Evolutionary conservation across 2,888 invertebrate genomes (phyloP).

Genomic region (Mesochorus sp.): DNA sequence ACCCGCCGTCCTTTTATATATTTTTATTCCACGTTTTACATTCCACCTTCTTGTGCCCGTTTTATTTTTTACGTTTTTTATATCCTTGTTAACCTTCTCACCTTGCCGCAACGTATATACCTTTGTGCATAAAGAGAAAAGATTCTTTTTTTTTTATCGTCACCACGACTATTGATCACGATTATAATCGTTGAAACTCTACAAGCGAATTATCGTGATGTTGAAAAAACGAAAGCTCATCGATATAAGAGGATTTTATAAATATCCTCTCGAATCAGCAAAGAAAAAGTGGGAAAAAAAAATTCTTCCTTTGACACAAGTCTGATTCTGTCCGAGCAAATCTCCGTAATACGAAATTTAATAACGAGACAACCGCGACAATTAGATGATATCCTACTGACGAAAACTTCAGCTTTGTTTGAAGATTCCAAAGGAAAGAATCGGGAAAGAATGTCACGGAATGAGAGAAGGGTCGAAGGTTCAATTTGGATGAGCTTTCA

Average conservation of each 20-base stretch:
- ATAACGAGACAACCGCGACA: slow-evolving; percentile 37
- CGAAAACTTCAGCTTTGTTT: slow-evolving; percentile 3
- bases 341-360: slow-evolving; percentile 49
- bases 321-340: not conserved
- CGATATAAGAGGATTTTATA: slow-evolving; percentile 44
- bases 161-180: not conserved
- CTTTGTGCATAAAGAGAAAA: slow-evolving; percentile 10
- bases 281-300: not conserved
- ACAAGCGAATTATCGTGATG: not conserved
- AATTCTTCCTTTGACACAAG: not conserved
- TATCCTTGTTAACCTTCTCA: slow-evolving; percentile 7
- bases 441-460: not conserved
- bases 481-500: slow-evolving; percentile 51
- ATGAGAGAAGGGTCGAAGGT: slow-evolving; percentile 24
- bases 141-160: slow-evolving; percentile 36
- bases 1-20: slow-evolving; percentile 13
- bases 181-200: not conserved
- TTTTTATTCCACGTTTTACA: not conserved
- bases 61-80: too few relatives aligned
- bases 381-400: not conserved
- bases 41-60: not conserved
- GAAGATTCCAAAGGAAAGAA: not conserved
- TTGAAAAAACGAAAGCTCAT: not conserved
- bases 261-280: not conserved
- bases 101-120: not conserved